Evolutionary conservation across 1,140 invertebrate species (phyloP).

Genomic region (Andricus grossulariae): DNA sequence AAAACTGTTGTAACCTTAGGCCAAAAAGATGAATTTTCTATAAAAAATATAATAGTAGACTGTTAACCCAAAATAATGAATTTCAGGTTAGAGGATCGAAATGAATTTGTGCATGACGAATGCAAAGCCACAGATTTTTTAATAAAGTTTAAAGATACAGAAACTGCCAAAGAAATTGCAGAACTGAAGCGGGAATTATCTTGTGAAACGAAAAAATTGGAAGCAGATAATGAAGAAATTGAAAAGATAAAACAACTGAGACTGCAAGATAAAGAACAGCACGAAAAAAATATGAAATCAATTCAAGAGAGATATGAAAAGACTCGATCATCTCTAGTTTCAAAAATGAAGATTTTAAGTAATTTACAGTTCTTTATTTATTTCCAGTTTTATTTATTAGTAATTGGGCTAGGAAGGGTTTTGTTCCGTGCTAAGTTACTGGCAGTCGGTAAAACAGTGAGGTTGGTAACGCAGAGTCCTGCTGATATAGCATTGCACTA

Average conservation of each 20-base stretch:
- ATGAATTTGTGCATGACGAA: constrained; percentile 53
- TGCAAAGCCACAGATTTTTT: constrained; percentile 34
- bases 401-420: too few relatives aligned
- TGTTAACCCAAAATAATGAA: constrained; percentile 9
- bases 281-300: constrained; percentile 47
- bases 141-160: constrained; percentile 40
- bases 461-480: too few relatives aligned
- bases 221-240: constrained; percentile 47
- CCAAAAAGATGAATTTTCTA: too few relatives aligned
- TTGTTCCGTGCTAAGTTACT: too few relatives aligned
- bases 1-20: too few relatives aligned
- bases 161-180: constrained; percentile 60
- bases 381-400: neutral
- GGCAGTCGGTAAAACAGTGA: too few relatives aligned
- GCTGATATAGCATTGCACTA: too few relatives aligned
- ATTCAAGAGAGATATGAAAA: constrained; percentile 57
- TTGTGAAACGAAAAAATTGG: constrained; percentile 47
- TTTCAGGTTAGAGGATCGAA: constrained; percentile 59
- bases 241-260: constrained; percentile 43
- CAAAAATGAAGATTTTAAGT: constrained; percentile 62
- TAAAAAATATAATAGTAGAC: too few relatives aligned
- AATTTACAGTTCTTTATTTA: constrained; percentile 44
- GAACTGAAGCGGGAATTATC: constrained; percentile 54
- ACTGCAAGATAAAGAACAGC: constrained; percentile 46
- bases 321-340: constrained; percentile 51